These are phyloP conservation scores for Orchestia grillus DNA, from an alignment of 1,140 invertebrate species.

Conservation along the genomic window DNA sequence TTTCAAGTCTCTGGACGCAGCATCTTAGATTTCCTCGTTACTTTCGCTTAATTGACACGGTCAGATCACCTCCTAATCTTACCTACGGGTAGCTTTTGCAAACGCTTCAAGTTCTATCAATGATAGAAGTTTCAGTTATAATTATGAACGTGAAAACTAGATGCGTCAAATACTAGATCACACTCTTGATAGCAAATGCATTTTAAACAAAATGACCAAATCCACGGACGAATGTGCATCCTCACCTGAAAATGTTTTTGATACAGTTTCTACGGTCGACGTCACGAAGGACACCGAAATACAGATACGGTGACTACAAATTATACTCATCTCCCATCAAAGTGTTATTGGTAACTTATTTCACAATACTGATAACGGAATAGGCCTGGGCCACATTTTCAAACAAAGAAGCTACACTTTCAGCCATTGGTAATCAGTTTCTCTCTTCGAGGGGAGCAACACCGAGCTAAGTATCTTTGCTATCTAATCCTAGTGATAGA, in stretches of 20 bases:
- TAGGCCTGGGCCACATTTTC: background rate
- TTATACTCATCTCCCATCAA: background rate
- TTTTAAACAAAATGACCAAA: background rate
- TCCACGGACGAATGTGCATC: background rate
- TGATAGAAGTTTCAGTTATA: background rate
- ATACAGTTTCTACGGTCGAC: background rate
- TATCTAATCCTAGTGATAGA: background rate
- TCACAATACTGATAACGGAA: background rate
- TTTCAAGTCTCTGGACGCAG: background rate
- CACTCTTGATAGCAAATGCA: background rate
- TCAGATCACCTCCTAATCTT: background rate
- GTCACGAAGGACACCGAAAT: background rate
- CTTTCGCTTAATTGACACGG: background rate
- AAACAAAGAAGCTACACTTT: background rate
- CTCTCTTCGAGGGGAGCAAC: background rate
- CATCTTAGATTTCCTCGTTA: background rate
- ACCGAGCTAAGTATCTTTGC: too few relatives aligned
- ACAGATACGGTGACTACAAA: background rate
- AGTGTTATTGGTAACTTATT: background rate
- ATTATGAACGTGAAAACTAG: background rate
- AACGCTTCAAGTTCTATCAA: background rate
- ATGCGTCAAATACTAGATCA: background rate
- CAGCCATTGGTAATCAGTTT: background rate
- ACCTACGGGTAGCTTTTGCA: background rate
- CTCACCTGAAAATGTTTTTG: background rate